These are phyloP conservation scores for Lophochroa leadbeateri DNA, from an alignment of 2,113 vertebrate species.

Conservation along the genomic window DNA sequence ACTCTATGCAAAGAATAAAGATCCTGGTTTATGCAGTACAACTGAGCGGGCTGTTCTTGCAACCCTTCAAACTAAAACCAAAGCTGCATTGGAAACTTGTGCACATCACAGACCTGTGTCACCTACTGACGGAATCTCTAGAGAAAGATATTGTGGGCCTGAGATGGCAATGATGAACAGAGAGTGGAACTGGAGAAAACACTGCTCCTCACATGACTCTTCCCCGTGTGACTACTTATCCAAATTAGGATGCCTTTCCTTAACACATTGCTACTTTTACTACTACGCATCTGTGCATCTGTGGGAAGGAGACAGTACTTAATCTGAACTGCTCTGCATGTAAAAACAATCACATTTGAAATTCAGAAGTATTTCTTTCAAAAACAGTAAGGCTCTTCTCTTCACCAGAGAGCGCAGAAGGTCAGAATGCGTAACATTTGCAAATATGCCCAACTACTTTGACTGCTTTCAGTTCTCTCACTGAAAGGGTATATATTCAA, in stretches of 20 bases:
- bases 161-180: background rate
- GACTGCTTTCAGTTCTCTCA: background rate
- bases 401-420: background rate
- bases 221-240: conserved; percentile 11
- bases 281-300: conserved; percentile 1
- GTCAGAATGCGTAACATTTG: background rate
- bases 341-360: conserved; percentile 3
- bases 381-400: background rate
- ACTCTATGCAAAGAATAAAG: background rate
- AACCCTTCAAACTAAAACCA: background rate
- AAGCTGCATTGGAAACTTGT: background rate
- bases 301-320: conserved; percentile 15
- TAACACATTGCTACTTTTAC: conserved; percentile 14
- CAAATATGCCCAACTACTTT: background rate
- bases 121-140: background rate
- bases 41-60: background rate
- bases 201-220: background rate
- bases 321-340: background rate
- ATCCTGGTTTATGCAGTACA: background rate
- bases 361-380: background rate
- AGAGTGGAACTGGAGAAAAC: background rate
- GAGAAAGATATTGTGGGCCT: background rate
- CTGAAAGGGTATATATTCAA: background rate
- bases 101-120: background rate
- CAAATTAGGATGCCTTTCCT: conserved; percentile 37